Evolutionary conservation across 2,113 vertebrate species (phyloP).

Genomic region (Dascyllus trimaculatus): DNA sequence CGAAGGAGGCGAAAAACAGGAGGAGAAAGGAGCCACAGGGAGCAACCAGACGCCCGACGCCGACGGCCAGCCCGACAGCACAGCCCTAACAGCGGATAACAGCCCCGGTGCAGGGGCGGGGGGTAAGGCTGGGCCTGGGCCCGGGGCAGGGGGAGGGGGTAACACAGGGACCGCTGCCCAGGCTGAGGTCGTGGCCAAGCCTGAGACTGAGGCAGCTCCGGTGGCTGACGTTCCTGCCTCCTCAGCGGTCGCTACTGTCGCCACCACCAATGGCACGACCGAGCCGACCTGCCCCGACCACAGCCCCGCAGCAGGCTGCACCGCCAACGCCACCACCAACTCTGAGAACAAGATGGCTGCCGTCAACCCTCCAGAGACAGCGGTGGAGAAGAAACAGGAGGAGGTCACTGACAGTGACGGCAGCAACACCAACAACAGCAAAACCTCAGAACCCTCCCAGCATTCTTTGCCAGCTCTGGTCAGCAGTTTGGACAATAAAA

Average conservation of each 20-base stretch:
- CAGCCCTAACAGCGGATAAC: conserved; percentile 10
- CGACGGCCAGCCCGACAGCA: conserved; percentile 2
- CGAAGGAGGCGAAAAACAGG: conserved; percentile 7
- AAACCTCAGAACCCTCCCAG: conserved; percentile 86
- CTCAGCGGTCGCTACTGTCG: not conserved
- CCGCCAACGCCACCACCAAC: conserved; percentile 27
- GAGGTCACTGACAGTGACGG: conserved; percentile 85
- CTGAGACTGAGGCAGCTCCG: conserved; percentile 41
- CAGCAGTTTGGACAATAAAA: conserved; percentile 89
- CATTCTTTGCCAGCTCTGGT: conserved; percentile 82
- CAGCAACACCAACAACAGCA: conserved; percentile 83
- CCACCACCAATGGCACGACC: conserved; percentile 82
- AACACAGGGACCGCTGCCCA: conserved; percentile 16
- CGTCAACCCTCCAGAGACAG: conserved; percentile 73
- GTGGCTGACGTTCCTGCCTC: conserved; percentile 19
- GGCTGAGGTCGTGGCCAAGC: conserved; percentile 17
- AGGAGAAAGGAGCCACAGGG: conserved; percentile 12
- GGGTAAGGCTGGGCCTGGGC: not conserved
- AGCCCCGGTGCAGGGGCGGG: not conserved
- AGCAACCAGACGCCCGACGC: conserved; percentile 28
- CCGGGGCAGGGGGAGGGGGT: conserved; percentile 9
- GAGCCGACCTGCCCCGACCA: conserved; percentile 78
- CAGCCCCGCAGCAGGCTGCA: conserved; percentile 63
- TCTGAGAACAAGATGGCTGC: conserved; percentile 71
- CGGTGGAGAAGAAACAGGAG: conserved; percentile 75